Conservation (phyloP, 2,888 invertebrate genomes). For the Ectobius pallidus region DNA sequence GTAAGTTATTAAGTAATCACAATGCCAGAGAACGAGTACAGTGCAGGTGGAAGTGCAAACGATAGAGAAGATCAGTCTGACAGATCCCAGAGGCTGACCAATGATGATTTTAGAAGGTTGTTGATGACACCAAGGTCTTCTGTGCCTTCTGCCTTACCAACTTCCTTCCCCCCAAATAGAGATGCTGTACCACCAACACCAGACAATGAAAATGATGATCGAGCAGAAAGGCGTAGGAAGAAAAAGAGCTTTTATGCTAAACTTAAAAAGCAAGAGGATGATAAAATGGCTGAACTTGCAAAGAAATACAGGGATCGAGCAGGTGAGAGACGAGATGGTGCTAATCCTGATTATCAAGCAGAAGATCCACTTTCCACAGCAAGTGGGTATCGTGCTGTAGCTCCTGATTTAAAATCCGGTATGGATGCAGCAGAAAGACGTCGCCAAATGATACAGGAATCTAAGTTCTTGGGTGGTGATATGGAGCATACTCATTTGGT, state of each 20-base stretch:
- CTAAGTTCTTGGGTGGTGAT: slow-evolving; percentile 99
- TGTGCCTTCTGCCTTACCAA: slow-evolving; percentile 58
- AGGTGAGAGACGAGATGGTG: slow-evolving; percentile 87
- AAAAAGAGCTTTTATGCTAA: slow-evolving; percentile 95
- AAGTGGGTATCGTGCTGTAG: slow-evolving; percentile 91
- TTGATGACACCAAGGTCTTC: slow-evolving; percentile 92
- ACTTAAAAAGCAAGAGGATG: slow-evolving; percentile 93
- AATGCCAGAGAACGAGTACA: slow-evolving; percentile 37
- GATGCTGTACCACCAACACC: slow-evolving; percentile 47
- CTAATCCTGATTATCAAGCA: slow-evolving; percentile 78
- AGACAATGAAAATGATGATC: slow-evolving; percentile 63
- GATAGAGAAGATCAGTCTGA: slow-evolving; percentile 33
- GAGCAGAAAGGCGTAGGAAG: slow-evolving; percentile 85
- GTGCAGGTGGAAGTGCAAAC: background rate
- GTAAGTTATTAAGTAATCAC: too few relatives aligned
- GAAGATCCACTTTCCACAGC: slow-evolving; percentile 86
- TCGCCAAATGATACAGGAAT: slow-evolving; percentile 94
- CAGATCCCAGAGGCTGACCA: slow-evolving; percentile 75
- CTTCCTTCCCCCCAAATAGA: slow-evolving; percentile 43
- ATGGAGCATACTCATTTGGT: slow-evolving; percentile 99
- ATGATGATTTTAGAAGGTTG: slow-evolving; percentile 95
- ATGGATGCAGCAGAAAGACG: slow-evolving; percentile 94
- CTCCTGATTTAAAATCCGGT: slow-evolving; percentile 93
- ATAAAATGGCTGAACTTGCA: slow-evolving; percentile 90
- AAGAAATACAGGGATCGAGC: slow-evolving; percentile 93